phyloP scores from a whole-genome alignment of 2,113 vertebrate species.

The mouse (Mus musculus) region DNA sequence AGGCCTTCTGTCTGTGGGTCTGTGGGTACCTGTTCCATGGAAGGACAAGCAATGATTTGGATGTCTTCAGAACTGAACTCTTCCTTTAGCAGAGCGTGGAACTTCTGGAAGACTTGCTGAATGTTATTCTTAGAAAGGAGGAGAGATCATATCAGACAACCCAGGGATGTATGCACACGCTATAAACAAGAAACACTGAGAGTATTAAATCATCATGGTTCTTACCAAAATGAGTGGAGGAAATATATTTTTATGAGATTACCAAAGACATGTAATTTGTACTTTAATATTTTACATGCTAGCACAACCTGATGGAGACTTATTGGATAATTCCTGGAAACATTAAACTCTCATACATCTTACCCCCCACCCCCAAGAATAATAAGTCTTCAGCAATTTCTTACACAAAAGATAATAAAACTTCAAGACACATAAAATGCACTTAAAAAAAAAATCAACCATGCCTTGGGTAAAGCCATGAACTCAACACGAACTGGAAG shows the following conservation, averaged over 20 bases:
- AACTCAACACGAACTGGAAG: conserved; percentile 53
- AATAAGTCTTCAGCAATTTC: conserved; percentile 43
- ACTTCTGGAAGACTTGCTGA: conserved; percentile 97
- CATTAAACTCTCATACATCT: conserved; percentile 41
- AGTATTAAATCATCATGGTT: not conserved
- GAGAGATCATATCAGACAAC: not conserved
- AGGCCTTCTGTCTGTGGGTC: not conserved
- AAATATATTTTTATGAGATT: conserved; percentile 48
- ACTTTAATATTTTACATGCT: conserved; percentile 38
- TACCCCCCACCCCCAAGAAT: not conserved
- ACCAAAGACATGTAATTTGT: conserved; percentile 14
- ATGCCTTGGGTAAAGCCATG: conserved; percentile 9
- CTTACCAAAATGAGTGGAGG: conserved; percentile 18
- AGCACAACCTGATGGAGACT: conserved; percentile 36
- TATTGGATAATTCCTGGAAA: conserved; percentile 35
- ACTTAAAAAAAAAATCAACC: conserved; percentile 60
- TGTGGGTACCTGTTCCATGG: conserved; percentile 94
- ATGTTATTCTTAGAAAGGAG: conserved; percentile 93
- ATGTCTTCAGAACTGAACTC: conserved; percentile 96
- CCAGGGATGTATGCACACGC: not conserved
- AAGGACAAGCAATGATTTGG: conserved; percentile 96
- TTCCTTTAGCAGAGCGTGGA: conserved; percentile 94
- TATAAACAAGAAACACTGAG: conserved; percentile 57
- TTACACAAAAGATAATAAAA: conserved; percentile 61
- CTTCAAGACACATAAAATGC: conserved; percentile 53